Evolutionary conservation across 2,797 vertebrate genomes (phyloP).

Genomic region (Coluber constrictor): DNA sequence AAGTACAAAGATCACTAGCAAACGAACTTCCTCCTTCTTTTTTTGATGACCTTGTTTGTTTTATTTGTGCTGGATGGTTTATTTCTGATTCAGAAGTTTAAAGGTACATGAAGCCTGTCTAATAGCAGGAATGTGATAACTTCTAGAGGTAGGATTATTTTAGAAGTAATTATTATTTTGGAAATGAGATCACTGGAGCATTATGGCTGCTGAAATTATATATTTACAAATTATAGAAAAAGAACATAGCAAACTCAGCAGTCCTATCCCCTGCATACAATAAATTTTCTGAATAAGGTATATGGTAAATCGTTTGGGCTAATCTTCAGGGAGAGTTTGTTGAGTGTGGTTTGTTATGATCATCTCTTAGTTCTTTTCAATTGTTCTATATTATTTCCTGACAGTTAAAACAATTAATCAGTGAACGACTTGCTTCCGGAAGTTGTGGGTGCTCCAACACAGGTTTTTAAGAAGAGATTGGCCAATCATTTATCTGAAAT

Average conservation of each 20-base stretch:
- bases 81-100: slow-evolving; percentile 37
- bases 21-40: slow-evolving; percentile 66
- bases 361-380: not conserved
- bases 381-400: not conserved
- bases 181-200: not conserved
- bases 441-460: not conserved
- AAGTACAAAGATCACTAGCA: slow-evolving; percentile 32
- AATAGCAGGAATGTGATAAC: not conserved
- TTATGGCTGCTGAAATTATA: not conserved
- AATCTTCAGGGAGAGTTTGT: not conserved
- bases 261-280: not conserved
- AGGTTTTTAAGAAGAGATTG: not conserved
- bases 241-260: not conserved
- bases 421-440: not conserved
- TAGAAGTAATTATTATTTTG: not conserved
- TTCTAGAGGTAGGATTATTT: not conserved
- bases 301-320: not conserved
- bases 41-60: slow-evolving; percentile 67
- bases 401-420: not conserved
- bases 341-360: not conserved
- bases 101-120: slow-evolving; percentile 35
- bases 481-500: not conserved
- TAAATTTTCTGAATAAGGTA: not conserved
- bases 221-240: not conserved
- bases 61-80: slow-evolving; percentile 49